Base-by-base conservation (phyloP, 1,140 invertebrate genomes). In the Spodoptera litura region DNA sequence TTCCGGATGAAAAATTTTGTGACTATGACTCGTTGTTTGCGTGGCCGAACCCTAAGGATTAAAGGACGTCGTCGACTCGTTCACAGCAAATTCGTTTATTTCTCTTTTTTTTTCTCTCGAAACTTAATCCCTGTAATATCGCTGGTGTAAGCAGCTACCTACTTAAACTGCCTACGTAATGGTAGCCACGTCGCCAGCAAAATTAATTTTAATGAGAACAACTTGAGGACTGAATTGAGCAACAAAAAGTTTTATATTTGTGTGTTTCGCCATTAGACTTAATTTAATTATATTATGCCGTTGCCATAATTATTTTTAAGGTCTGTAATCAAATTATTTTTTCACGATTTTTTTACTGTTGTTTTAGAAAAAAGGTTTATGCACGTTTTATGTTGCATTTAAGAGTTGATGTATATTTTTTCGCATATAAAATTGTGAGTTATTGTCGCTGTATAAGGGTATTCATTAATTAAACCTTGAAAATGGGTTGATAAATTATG, bases 201-300 rank as follows among this genome's bases (percentile, higher is more conserved):
- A 81, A 81, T 81, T 81, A 81, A 81, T 81, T 80, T 81, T 81
- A 81, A 81, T 78, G 79, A 81, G 56, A 35, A 51, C 10, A 62
- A 75, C 44, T 75, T 61, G 6, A 11, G 49, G 52, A 44, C 12
- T 6, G 58, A 38, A 66, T 66, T 66, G 49, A 66, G 62, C 62
- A 52, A 74, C 35, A 74, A 74, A 74, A 74, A 61, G 20, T 61
- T 74, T 51, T 49, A 66, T 66, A 44, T 61, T 72, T 72, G 56
- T 72, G 31, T 44, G 70, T 58, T 52, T 72, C 58, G 62, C 62
- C 38, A 66, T 66, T 66, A 66, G 15, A 49, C 3, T 66, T 66
- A 66, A 66, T 66, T 66, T 66, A 66, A 66, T 66, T 38, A 66
- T 66, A 66, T 44, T 44, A 9, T 66, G 62, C 35, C 15, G 62